phyloP scores from a whole-genome alignment of 2,113 vertebrate genomes.

The Bombycilla garrulus region DNA sequence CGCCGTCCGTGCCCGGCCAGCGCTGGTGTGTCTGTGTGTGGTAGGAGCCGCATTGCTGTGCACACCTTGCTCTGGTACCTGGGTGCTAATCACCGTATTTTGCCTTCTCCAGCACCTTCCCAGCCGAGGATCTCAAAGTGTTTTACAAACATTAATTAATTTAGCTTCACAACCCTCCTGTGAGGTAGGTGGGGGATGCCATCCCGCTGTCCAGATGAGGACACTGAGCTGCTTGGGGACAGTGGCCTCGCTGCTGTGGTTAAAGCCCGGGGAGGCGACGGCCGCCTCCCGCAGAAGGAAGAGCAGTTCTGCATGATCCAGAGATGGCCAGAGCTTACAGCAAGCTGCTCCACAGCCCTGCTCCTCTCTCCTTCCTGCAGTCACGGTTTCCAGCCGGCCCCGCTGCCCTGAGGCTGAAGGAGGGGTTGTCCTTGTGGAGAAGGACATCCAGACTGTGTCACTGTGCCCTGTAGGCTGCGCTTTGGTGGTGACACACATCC shows the following conservation, averaged over 20 bases:
- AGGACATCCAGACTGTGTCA: neutral
- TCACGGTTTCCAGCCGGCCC: neutral
- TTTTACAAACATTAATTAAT: slow-evolving; percentile 70
- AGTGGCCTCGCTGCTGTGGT: neutral
- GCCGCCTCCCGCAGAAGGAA: slow-evolving; percentile 24
- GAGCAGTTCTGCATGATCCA: slow-evolving; percentile 50
- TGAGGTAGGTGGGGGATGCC: slow-evolving; percentile 65
- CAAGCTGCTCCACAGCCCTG: slow-evolving; percentile 30
- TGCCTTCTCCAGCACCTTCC: slow-evolving; percentile 70
- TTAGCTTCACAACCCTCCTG: slow-evolving; percentile 63
- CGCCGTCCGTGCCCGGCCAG: neutral
- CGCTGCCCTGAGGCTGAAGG: neutral
- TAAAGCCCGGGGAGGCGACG: slow-evolving; percentile 10
- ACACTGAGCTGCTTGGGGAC: slow-evolving; percentile 37
- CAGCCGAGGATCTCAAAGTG: slow-evolving; percentile 66
- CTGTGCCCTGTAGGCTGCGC: neutral
- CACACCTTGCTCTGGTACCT: slow-evolving; percentile 47
- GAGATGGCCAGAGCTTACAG: slow-evolving; percentile 51
- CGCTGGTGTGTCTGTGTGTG: slow-evolving; percentile 45
- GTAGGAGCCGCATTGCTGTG: neutral
- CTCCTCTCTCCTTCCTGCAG: slow-evolving; percentile 31
- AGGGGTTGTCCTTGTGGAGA: slow-evolving; percentile 9
- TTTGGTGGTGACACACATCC: neutral
- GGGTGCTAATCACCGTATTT: slow-evolving; percentile 67
- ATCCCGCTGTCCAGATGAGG: slow-evolving; percentile 53